Evolutionary conservation across 1,140 invertebrate species (phyloP), one percentile per base, ranked within the genome.

Genomic region (Drosophila repleta): DNA sequence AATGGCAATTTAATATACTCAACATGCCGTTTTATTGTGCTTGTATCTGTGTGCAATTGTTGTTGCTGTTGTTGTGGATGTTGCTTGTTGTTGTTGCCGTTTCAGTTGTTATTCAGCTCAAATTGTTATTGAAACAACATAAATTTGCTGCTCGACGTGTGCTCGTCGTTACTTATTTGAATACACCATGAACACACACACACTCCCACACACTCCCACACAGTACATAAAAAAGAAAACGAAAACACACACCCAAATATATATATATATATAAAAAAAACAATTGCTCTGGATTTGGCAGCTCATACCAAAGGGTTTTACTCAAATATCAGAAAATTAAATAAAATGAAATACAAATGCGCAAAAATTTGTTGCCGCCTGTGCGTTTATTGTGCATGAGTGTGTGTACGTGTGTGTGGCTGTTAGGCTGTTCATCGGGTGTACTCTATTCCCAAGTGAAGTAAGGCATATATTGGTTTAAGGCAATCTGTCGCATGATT

Each of bases 1-100:
- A 85, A 85, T 85, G 82, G 67, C 82, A 85, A 85, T 85, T 85
- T 85, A 85, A 85, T 85, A 85, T 83, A 85, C 78, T 87, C 82
- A 81, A 87, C 82, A 87, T 82, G 67, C 66, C 71, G 68, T 85
- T 87, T 78, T 63, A 65, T 72, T 74, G 37, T 74, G 45, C 35
- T 69, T 74, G 71, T 63, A 56, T 68, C 32, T 60, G 39, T 20
- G 29, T 32, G 26, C 32, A 57, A 45, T 58, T 66, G 4, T 55
- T 52, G 45, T 46, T 51, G 17, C 43, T 62, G 53, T 57, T 57
- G 29, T 24, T 73, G 51, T 60, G 76, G 41, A 46, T 61, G 58
- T 26, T 55, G 37, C 37, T 39, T 13, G 13, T 13, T 0, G 37
- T 15, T 39, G 10, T 37, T 69, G n/a, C n/a, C 21, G 39, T 56